These are phyloP conservation scores for Ricordea florida DNA, from an alignment of 92 coral and sea anemone species.

Conservation along the genomic window DNA sequence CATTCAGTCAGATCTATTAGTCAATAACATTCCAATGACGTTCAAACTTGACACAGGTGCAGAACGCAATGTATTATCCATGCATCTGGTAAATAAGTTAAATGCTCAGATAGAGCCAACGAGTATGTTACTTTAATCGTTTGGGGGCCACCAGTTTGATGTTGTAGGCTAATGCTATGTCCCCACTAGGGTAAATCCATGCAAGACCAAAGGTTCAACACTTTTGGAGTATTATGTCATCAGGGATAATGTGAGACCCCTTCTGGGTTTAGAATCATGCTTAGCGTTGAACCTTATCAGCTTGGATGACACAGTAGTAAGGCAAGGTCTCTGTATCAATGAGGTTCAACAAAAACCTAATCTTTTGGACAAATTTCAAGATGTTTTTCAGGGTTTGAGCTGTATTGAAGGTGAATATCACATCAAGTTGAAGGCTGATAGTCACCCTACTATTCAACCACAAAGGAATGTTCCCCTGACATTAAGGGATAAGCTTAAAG, in stretches of 20 bases:
- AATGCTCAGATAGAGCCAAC: slow-evolving; percentile 11
- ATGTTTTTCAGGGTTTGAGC: slow-evolving; percentile 35
- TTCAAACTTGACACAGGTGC: too few species aligned
- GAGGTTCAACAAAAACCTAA: not conserved
- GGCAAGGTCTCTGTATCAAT: slow-evolving; percentile 3
- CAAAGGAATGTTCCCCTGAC: slow-evolving; percentile 39
- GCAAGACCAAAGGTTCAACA: not conserved
- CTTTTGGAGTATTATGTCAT: slow-evolving; percentile 41
- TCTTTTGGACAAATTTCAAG: slow-evolving; percentile 24
- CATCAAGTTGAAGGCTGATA: slow-evolving; percentile 19
- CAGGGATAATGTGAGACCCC: slow-evolving; percentile 39
- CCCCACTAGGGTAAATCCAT: not conserved
- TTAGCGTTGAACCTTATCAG: slow-evolving; percentile 21
- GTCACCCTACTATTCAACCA: slow-evolving; percentile 43
- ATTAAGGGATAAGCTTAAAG: slow-evolving; percentile 22
- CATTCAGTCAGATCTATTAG: too few species aligned
- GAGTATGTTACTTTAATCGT: slow-evolving; percentile 11
- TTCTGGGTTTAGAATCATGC: slow-evolving; percentile 45
- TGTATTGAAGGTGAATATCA: slow-evolving; percentile 40
- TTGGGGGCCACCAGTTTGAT: slow-evolving; percentile 35
- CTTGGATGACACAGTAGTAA: not conserved
- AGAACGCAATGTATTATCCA: too few species aligned
- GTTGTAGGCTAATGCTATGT: slow-evolving; percentile 33
- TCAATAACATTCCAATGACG: too few species aligned
- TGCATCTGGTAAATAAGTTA: too few species aligned